Evolutionary conservation across 2,888 invertebrate species (phyloP).

Genomic region (Achlya flavicornis): DNA sequence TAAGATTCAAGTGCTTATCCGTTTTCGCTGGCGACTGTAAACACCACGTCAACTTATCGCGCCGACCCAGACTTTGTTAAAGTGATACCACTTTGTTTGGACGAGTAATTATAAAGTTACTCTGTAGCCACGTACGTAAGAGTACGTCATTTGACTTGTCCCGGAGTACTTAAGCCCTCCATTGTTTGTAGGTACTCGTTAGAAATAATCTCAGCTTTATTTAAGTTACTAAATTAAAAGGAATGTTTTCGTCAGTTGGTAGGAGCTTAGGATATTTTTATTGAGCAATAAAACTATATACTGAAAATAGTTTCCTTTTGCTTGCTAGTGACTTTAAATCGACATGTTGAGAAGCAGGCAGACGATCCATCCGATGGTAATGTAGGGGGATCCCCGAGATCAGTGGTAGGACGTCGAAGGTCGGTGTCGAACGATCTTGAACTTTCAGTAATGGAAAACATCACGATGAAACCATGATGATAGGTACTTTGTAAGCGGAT

Average conservation of each 20-base stretch:
- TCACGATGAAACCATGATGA: too few relatives aligned
- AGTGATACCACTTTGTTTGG: slow-evolving; percentile 11
- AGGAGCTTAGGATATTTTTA: background rate
- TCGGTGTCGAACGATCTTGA: too few relatives aligned
- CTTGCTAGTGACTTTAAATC: too few relatives aligned
- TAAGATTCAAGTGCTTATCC: background rate
- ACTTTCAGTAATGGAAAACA: too few relatives aligned
- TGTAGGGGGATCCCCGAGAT: too few relatives aligned
- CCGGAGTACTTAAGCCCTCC: background rate
- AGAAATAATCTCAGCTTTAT: background rate
- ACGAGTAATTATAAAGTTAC: slow-evolving; percentile 13
- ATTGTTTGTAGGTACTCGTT: background rate
- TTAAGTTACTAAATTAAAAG: slow-evolving; percentile 4
- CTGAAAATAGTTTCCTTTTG: too few relatives aligned
- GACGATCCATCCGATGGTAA: too few relatives aligned
- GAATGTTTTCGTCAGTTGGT: background rate
- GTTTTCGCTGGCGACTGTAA: slow-evolving; percentile 8
- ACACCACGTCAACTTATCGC: slow-evolving; percentile 10
- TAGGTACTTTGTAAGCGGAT: too few relatives aligned
- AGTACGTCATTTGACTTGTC: background rate
- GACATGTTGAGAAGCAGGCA: too few relatives aligned
- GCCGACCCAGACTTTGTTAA: slow-evolving; percentile 13
- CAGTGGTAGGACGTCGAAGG: too few relatives aligned
- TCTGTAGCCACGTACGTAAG: slow-evolving; percentile 4
- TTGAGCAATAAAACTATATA: background rate